Percentiles rank a stretch among this genome's conserved stretches.
phyloP scores from a whole-genome alignment of 2,113 vertebrate species.

The Brachyistius frenatus region DNA sequence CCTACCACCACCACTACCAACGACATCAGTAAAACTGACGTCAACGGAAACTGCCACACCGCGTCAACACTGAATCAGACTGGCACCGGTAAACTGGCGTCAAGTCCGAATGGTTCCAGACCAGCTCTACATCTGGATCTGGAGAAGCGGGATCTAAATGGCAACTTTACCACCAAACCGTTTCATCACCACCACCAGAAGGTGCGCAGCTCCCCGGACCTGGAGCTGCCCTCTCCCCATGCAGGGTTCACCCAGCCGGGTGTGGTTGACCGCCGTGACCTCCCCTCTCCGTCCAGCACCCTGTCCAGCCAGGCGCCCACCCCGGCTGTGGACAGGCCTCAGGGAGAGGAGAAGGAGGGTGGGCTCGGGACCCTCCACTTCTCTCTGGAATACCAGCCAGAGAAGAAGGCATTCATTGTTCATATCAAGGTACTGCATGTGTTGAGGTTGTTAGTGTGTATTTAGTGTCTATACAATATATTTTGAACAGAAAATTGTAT shows the following conservation, averaged over 20 bases:
- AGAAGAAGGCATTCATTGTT: slow-evolving; percentile 96
- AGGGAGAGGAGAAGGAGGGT: slow-evolving; percentile 74
- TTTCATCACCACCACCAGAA: slow-evolving; percentile 86
- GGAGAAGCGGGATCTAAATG: slow-evolving; percentile 96
- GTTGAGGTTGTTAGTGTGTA: neutral
- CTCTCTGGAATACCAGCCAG: slow-evolving; percentile 96
- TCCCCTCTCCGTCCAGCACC: slow-evolving; percentile 87
- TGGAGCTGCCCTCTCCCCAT: slow-evolving; percentile 87
- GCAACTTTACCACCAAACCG: slow-evolving; percentile 90
- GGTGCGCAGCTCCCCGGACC: slow-evolving; percentile 87
- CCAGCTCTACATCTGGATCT: slow-evolving; percentile 91
- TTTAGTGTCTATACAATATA: neutral
- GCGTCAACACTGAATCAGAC: slow-evolving; percentile 23
- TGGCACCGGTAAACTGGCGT: slow-evolving; percentile 67
- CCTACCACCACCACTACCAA: slow-evolving; percentile 83
- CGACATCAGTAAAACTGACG: slow-evolving; percentile 76
- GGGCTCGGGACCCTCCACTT: slow-evolving; percentile 94
- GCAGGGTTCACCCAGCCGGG: slow-evolving; percentile 85
- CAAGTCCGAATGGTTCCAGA: slow-evolving; percentile 83
- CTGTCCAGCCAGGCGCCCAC: slow-evolving; percentile 89
- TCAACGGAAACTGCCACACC: slow-evolving; percentile 79
- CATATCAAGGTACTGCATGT: slow-evolving; percentile 88
- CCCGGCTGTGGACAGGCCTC: slow-evolving; percentile 81
- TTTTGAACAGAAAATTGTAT: no score
- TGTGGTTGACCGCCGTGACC: slow-evolving; percentile 82